Evolutionary conservation across 2,888 invertebrate genomes (phyloP).

Genomic region (Agrenia bidenticulata): DNA sequence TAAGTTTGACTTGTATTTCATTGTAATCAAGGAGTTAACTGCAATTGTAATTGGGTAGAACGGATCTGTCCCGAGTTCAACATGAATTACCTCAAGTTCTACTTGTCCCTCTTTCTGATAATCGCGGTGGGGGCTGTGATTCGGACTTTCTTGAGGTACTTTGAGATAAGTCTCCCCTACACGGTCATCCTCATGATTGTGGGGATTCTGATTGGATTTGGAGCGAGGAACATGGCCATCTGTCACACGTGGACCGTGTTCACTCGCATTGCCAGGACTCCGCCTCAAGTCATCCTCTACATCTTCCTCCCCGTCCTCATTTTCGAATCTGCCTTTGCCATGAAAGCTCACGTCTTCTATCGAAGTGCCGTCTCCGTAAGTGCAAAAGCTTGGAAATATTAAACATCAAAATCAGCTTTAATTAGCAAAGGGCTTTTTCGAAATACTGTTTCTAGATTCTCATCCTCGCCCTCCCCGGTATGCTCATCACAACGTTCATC

Average conservation of each 20-base stretch:
- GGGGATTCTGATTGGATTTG: slow-evolving; percentile 55
- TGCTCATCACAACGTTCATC: slow-evolving; percentile 47
- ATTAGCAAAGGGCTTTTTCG: neutral
- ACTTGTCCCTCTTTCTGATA: slow-evolving; percentile 43
- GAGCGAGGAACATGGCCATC: slow-evolving; percentile 20
- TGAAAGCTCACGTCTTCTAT: slow-evolving; percentile 50
- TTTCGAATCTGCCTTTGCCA: slow-evolving; percentile 49
- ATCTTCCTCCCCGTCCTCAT: slow-evolving; percentile 50
- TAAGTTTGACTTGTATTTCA: slow-evolving; percentile 12
- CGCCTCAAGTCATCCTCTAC: slow-evolving; percentile 43
- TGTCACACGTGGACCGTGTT: slow-evolving; percentile 33
- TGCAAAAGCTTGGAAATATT: no score
- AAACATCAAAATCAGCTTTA: neutral
- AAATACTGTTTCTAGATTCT: slow-evolving; percentile 37
- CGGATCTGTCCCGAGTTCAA: slow-evolving; percentile 44
- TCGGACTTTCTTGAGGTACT: slow-evolving; percentile 41
- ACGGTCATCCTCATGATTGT: slow-evolving; percentile 56
- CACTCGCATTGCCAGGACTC: slow-evolving; percentile 43
- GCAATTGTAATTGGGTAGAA: slow-evolving; percentile 15
- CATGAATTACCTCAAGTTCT: slow-evolving; percentile 37
- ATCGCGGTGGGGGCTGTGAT: slow-evolving; percentile 49
- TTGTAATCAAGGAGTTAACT: neutral
- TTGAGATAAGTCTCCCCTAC: slow-evolving; percentile 55
- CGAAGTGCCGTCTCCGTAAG: slow-evolving; percentile 25
- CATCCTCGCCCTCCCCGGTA: slow-evolving; percentile 49